Evolutionary conservation across 2,797 vertebrate genomes (phyloP).

Genomic region (Petrocephalus schoutedeni): DNA sequence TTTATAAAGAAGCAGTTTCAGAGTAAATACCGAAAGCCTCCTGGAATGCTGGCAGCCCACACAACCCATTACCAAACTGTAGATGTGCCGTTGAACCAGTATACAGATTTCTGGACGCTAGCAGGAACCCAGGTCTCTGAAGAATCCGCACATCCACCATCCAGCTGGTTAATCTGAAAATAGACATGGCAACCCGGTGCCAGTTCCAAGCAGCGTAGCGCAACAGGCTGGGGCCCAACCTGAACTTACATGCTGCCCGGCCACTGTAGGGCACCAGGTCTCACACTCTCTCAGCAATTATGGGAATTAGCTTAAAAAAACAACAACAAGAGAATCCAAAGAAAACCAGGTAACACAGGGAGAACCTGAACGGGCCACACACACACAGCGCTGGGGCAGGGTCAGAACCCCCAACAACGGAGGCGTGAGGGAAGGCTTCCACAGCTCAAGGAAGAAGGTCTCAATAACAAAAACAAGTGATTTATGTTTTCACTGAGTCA

Average conservation of each 20-base stretch:
- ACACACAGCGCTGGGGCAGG: not conserved
- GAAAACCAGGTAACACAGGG: not conserved
- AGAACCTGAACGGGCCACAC: not conserved
- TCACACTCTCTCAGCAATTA: not conserved
- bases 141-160: not conserved
- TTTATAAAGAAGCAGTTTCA: not conserved
- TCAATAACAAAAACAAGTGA: conserved; percentile 49
- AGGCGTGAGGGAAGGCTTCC: not conserved
- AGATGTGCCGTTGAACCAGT: not conserved
- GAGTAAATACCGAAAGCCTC: not conserved
- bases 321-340: not conserved
- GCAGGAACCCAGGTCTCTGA: not conserved
- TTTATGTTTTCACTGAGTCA: conserved; percentile 56
- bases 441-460: conserved; percentile 28
- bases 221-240: not conserved
- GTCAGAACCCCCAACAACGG: not conserved
- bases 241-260: not conserved
- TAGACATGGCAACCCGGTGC: not conserved
- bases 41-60: not conserved
- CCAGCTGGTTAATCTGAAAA: not conserved
- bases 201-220: not conserved
- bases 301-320: not conserved
- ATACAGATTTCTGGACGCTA: not conserved
- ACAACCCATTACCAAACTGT: not conserved
- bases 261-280: not conserved